These are phyloP conservation scores for Xestia sexstrigata DNA, from an alignment of 2,888 invertebrate genomes.

Conservation along the genomic window DNA sequence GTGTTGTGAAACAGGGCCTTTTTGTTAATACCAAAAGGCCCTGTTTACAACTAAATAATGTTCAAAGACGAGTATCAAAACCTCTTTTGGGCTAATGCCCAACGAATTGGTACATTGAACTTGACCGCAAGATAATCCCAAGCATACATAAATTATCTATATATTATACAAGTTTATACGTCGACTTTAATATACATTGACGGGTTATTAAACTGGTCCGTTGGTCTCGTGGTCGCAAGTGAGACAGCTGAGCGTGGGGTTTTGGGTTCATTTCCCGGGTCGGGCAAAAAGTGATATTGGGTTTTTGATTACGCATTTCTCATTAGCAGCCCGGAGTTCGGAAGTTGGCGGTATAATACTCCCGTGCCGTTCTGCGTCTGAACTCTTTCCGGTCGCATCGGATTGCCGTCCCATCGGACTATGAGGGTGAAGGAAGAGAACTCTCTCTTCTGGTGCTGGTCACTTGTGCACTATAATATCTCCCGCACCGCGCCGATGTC, in stretches of 20 bases:
- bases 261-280: background rate
- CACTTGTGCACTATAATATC: too few relatives aligned
- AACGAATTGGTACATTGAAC: conserved; percentile 32
- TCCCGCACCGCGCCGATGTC: too few relatives aligned
- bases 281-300: too few relatives aligned
- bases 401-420: background rate
- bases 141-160: background rate
- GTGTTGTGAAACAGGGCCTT: background rate
- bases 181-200: background rate
- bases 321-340: background rate
- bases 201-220: background rate
- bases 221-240: background rate
- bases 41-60: too few relatives aligned
- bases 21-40: too few relatives aligned
- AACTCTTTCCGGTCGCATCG: background rate
- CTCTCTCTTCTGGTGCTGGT: too few relatives aligned
- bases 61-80: too few relatives aligned
- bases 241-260: background rate
- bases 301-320: background rate
- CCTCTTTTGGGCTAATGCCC: too few relatives aligned
- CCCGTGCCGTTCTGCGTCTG: background rate
- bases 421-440: background rate
- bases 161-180: background rate
- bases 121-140: conserved; percentile 19
- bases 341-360: background rate